These are phyloP conservation scores for Cheilosia variabilis DNA, from an alignment of 2,888 invertebrate genomes.

Conservation along the genomic window DNA sequence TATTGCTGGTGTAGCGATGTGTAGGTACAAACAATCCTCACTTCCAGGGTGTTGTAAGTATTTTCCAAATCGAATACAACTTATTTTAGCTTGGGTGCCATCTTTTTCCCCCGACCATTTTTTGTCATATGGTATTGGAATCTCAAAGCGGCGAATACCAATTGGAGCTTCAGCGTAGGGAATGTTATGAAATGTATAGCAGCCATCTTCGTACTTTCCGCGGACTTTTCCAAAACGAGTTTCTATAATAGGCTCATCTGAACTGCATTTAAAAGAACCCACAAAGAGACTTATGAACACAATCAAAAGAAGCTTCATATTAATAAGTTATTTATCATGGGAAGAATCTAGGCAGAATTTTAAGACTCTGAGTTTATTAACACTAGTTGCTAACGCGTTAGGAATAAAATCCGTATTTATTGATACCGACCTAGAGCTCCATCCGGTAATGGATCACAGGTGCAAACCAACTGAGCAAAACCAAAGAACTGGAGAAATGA, in stretches of 20 bases:
- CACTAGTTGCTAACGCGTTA: too few species aligned
- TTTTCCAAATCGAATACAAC: slow-evolving; percentile 86
- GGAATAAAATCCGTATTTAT: too few species aligned
- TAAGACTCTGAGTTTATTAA: too few species aligned
- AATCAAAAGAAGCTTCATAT: neutral
- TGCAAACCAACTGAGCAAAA: too few species aligned
- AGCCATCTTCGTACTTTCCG: slow-evolving; percentile 79
- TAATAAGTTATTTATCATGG: too few species aligned
- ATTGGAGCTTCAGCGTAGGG: slow-evolving; percentile 88
- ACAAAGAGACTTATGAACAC: neutral
- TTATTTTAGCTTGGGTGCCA: slow-evolving; percentile 86
- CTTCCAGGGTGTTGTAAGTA: slow-evolving; percentile 9
- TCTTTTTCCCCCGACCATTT: slow-evolving; percentile 78
- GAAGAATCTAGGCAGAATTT: too few species aligned
- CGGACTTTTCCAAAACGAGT: slow-evolving; percentile 78
- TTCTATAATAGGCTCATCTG: slow-evolving; percentile 75
- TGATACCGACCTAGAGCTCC: too few species aligned
- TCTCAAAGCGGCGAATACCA: slow-evolving; percentile 86
- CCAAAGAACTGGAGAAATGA: too few species aligned
- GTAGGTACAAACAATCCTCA: slow-evolving; percentile 59
- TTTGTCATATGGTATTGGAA: slow-evolving; percentile 77
- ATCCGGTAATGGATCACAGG: too few species aligned
- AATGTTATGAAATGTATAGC: slow-evolving; percentile 87
- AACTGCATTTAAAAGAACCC: neutral
- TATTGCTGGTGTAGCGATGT: slow-evolving; percentile 83